phyloP scores from a whole-genome alignment of 2,113 vertebrate species.

The Hippolais icterina region DNA sequence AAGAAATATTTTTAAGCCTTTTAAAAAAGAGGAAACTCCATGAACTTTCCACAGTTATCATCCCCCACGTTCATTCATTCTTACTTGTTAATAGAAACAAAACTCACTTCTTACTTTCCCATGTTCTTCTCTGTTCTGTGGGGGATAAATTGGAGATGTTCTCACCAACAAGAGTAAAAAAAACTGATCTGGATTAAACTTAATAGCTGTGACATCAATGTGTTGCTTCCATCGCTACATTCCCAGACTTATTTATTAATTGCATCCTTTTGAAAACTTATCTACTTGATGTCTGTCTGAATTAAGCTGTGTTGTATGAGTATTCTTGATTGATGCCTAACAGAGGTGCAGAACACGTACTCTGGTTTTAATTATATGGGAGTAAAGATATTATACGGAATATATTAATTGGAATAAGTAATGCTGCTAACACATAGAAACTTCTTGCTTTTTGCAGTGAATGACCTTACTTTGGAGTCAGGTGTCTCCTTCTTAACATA shows the following conservation, averaged over 20 bases:
- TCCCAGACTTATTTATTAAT: not conserved
- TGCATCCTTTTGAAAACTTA: not conserved
- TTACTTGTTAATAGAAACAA: not conserved
- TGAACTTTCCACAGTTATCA: not conserved
- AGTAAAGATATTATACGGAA: not conserved
- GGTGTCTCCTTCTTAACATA: not conserved
- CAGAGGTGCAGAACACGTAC: fast-evolving
- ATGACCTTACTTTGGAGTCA: not conserved
- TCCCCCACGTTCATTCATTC: not conserved
- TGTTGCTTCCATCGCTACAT: not conserved
- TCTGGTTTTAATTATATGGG: not conserved
- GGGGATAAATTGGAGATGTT: not conserved
- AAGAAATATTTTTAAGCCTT: not conserved
- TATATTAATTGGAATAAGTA: not conserved
- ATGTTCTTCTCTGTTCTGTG: not conserved
- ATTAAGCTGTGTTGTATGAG: not conserved
- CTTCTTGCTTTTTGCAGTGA: not conserved
- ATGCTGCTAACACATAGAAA: not conserved
- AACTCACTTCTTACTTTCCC: not conserved
- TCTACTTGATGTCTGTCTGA: not conserved
- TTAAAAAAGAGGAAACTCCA: not conserved
- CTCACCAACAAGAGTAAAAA: not conserved
- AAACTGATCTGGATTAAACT: not conserved
- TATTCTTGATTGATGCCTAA: not conserved
- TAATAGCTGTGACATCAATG: not conserved